Evolutionary conservation across 2,797 vertebrate genomes (phyloP), one percentile per base, ranked within the genome.

Genomic region (Clarias fuscus): DNA sequence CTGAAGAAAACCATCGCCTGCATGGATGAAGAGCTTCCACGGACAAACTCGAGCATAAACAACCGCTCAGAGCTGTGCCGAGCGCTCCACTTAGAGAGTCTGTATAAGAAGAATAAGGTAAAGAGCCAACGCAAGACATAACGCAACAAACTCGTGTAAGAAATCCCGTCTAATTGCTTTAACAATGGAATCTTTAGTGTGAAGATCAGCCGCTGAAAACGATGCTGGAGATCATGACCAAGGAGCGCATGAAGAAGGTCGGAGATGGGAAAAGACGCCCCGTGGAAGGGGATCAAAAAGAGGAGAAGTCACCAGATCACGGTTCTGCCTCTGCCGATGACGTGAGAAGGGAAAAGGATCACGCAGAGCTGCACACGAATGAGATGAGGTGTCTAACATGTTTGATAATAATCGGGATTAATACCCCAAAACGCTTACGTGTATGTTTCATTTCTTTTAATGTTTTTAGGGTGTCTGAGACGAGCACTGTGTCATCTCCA

Each of bases 91-190:
- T 91, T 99, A 0, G 96, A 98, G 27, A 90, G 89, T 84, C 88
- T 99, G 84, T 98, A 98, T 86, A 96, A 93, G 61, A 93, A 95
- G 11, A 99, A 98, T 87, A 99, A 98, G 96, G 98, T 97, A 91
- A 81, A 7, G 27, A 61, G 17, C 37, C 18, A 11, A 33, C 18
- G 24, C 27, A 0, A 2, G 1, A 11, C 4, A 7, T 10, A 13
- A 37, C 4, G 10, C 27, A 6, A 20, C 30, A 33, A 1, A 13
- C 27, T 2, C 10, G 17, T 33, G 56, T 2, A 37, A 22, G 18
- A 33, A 0, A 17, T 33, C 3, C 27, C 30, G 30, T 72, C 15
- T 78, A 37, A 80, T 71, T 8, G 68, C 64, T 64, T 59, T 65
- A 70, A 22, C 88, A 5, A 71, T 48, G 7, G 8, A 88, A 98